A percentile compares a stretch with the other conserved stretches of the same genome.
phyloP scores from a whole-genome alignment of 2,113 vertebrate genomes.

The Oreamnos americanus region DNA sequence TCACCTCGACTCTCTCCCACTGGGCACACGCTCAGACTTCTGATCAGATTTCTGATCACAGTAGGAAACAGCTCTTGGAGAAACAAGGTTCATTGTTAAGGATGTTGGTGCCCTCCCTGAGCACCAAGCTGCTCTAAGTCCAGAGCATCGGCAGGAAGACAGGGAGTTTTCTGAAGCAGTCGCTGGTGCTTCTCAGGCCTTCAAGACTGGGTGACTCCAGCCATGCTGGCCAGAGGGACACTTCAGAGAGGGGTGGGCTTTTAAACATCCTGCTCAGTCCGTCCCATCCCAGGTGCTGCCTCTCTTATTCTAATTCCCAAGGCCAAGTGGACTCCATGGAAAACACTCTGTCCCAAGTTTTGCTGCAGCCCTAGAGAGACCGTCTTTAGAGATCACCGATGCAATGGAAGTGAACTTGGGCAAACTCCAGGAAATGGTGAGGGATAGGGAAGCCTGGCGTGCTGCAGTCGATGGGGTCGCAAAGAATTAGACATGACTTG shows the following conservation, averaged over 20 bases:
- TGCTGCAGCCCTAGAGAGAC: not conserved
- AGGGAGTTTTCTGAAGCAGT: not conserved
- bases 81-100: not conserved
- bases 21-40: not conserved
- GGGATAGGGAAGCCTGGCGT: not conserved
- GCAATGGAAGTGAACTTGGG: not conserved
- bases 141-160: not conserved
- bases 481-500: not conserved
- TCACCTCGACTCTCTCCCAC: not conserved
- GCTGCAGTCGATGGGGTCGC: not conserved
- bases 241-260: not conserved
- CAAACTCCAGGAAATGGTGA: not conserved
- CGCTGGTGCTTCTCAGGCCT: not conserved
- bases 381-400: not conserved
- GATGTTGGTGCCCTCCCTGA: not conserved
- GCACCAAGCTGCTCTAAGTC: not conserved
- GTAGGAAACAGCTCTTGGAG: not conserved
- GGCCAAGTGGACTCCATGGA: not conserved
- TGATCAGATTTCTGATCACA: not conserved
- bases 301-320: not conserved
- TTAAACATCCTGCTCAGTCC: not conserved
- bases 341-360: not conserved
- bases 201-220: not conserved
- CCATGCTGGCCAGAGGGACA: not conserved
- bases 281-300: accelerated